phyloP scores from a whole-genome alignment of 2,113 vertebrate genomes.

The Pantherophis guttatus region DNA sequence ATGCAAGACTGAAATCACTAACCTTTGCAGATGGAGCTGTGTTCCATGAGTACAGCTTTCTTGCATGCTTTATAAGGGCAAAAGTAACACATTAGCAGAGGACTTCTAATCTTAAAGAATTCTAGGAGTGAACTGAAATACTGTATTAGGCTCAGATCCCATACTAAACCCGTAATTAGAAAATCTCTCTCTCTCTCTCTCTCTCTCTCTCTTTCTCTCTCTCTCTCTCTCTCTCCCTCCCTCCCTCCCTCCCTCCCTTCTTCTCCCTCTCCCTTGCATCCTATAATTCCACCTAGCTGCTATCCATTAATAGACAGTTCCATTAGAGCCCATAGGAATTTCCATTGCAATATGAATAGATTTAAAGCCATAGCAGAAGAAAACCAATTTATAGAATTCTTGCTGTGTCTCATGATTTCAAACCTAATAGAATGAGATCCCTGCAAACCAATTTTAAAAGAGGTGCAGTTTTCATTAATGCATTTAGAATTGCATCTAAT shows the following conservation, averaged over 20 bases:
- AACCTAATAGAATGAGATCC: not conserved
- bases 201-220: not conserved
- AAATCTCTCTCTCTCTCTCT: not conserved
- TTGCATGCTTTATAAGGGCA: not conserved
- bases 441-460: not conserved
- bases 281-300: not conserved
- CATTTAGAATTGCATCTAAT: not conserved
- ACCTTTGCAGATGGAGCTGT: not conserved
- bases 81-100: not conserved
- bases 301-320: not conserved
- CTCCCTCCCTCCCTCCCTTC: rapidly evolving
- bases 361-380: not conserved
- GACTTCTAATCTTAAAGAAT: not conserved
- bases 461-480: not conserved
- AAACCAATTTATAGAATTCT: not conserved
- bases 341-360: not conserved
- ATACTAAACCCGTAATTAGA: not conserved
- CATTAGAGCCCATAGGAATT: not conserved
- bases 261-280: not conserved
- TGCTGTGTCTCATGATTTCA: not conserved
- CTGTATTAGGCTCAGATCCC: not conserved
- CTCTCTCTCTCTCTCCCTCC: not conserved
- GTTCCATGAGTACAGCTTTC: not conserved
- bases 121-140: not conserved
- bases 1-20: not conserved